Base-by-base conservation (phyloP, 2,113 vertebrate species). In the Dendropsophus ebraccatus region DNA sequence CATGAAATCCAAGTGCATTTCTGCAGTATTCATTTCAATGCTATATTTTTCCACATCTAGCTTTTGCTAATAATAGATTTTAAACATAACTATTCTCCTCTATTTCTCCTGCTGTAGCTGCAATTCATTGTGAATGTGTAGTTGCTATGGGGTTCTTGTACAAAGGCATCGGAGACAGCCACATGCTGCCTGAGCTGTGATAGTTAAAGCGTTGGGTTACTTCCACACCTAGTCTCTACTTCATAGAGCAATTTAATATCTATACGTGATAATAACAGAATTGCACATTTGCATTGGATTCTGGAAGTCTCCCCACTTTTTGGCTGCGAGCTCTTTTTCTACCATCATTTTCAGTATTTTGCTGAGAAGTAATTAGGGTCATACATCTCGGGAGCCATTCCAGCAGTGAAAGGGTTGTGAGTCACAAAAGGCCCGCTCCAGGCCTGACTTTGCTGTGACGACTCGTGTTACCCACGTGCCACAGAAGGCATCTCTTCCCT, bases 381-480 rank as follows among this genome's bases (percentile, higher is more conserved):
- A 19, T 77, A 54, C 19, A 32, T 54, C 47, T 21, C 19, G 1
- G 14, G 52, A 28, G 21, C 19, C 35, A 4, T 28, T 78, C 17
- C 50, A 78, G 75, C 75, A 78, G 30, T 78, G 75, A 56, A 56
- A 56, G 50, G 77, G 56, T 80, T 58, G 23, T 62, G 54, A 14
- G 23, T 45, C 58, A 60, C 21, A 37, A 60, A 69, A 41, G 37
- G 60, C 52, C 50, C 23, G 62, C 62, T 83, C 28, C 23, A 11
- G 82, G 82, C 81, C n/a, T 72, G 81, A 82, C 65, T 82, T 82
- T 82, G 47, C 30, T 41, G 16, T 47, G 52, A 58, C 11, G 35
- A 56, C 80, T 65, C 28, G 32, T 60, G 47, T 73, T 69, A 76
- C 50, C 28, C 56, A 67, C 41, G 25, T 78, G 74, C 60, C 47